Evolutionary conservation across 2,113 vertebrate genomes (phyloP).

Genomic region (Corvus moneduloides): DNA sequence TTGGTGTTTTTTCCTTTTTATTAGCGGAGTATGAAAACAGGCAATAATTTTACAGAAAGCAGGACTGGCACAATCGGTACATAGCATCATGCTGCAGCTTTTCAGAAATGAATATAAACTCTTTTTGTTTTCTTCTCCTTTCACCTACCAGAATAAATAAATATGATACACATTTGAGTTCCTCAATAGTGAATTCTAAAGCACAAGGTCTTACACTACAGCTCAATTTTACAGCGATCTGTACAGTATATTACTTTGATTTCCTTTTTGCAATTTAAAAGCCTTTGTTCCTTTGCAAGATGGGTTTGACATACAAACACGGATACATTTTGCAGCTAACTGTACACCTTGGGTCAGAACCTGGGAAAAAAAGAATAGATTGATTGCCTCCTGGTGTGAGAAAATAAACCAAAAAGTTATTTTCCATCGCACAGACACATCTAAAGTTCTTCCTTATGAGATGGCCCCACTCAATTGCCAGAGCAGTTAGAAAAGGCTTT

Average conservation of each 20-base stretch:
- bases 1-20: constrained; percentile 63
- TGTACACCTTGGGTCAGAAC: constrained; percentile 29
- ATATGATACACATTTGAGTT: constrained; percentile 74
- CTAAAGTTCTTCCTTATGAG: not conserved
- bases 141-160: constrained; percentile 81
- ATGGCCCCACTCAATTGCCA: not conserved
- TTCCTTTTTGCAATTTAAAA: constrained; percentile 50
- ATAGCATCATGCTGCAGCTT: constrained; percentile 73
- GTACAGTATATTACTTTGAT: constrained; percentile 51
- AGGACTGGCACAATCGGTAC: constrained; percentile 65
- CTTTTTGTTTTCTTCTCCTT: constrained; percentile 32
- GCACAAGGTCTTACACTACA: constrained; percentile 76
- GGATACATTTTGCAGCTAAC: not conserved
- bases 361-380: not conserved
- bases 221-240: constrained; percentile 71
- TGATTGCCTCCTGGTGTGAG: not conserved
- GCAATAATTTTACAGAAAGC: constrained; percentile 76
- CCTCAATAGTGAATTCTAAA: constrained; percentile 68
- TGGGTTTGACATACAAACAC: constrained; percentile 46
- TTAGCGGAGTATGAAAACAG: constrained; percentile 76
- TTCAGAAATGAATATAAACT: constrained; percentile 59
- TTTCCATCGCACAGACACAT: not conserved
- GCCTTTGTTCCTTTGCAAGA: constrained; percentile 58
- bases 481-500: not conserved
- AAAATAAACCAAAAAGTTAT: constrained; percentile 20